Percentiles rank a stretch among this genome's conserved stretches.
These are phyloP conservation scores for Epicauta chinensis DNA, from an alignment of 1,140 invertebrate genomes.

Conservation along the genomic window DNA sequence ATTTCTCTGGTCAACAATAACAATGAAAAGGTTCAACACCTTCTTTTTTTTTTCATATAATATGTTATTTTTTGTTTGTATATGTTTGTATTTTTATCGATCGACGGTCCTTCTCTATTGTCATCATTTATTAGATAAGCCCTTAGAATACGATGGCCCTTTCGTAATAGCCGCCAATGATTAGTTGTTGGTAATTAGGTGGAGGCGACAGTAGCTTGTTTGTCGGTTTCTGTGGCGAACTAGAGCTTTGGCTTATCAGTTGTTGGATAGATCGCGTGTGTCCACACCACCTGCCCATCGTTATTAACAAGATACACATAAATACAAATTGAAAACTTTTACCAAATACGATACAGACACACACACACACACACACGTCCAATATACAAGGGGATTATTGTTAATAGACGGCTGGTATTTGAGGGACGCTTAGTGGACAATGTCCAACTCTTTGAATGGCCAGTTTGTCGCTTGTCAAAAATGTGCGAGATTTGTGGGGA, in stretches of 20 bases:
- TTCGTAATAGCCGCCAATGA: conserved; percentile 9
- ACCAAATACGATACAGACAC: too few species aligned
- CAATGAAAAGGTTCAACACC: too few species aligned
- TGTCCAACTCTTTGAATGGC: not conserved
- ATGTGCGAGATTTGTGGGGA: not conserved
- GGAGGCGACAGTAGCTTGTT: conserved; percentile 16
- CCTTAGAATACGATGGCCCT: not conserved
- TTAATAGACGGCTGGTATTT: not conserved
- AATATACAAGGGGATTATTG: not conserved
- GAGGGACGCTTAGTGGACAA: not conserved
- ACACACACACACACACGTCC: too few species aligned
- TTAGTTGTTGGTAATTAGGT: conserved; percentile 17
- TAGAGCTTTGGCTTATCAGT: conserved; percentile 16
- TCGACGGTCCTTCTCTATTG: too few species aligned
- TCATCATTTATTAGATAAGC: too few species aligned
- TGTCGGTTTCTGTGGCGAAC: conserved; percentile 7
- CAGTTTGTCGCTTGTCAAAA: not conserved
- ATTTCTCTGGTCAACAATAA: too few species aligned
- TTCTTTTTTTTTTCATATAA: too few species aligned
- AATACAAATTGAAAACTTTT: conserved; percentile 9
- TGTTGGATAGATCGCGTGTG: conserved; percentile 22
- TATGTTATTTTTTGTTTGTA: too few species aligned
- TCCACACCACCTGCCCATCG: conserved; percentile 12
- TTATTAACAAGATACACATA: not conserved
- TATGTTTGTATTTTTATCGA: too few species aligned